These are phyloP conservation scores for Scophthalmus maximus DNA, from an alignment of 2,113 vertebrate genomes.

Conservation along the genomic window DNA sequence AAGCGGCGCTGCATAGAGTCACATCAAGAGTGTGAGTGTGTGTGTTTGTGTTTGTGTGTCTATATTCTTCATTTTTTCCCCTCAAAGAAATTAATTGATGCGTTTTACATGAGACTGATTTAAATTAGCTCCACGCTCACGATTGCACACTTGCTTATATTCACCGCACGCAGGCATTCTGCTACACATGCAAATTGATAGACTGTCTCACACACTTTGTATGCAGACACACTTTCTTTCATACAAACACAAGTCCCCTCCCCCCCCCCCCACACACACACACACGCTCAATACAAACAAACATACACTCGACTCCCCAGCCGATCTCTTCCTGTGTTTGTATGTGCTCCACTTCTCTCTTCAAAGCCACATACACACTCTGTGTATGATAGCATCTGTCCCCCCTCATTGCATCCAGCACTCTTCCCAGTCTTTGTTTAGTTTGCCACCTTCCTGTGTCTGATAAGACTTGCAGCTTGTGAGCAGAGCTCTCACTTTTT, in stretches of 20 bases:
- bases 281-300: constrained; percentile 40
- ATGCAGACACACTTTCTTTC: constrained; percentile 35
- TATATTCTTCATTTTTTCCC: constrained; percentile 18
- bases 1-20: constrained; percentile 41
- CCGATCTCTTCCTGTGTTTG: constrained; percentile 59
- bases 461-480: constrained; percentile 53
- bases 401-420: constrained; percentile 52
- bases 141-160: constrained; percentile 25
- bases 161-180: constrained; percentile 25
- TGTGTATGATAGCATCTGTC: constrained; percentile 62
- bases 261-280: constrained; percentile 6
- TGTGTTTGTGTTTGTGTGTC: constrained; percentile 1
- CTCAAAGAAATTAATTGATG: constrained; percentile 57
- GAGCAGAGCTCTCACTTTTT: constrained; percentile 26
- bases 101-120: constrained; percentile 51
- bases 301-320: constrained; percentile 51
- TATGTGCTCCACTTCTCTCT: constrained; percentile 40
- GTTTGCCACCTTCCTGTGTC: constrained; percentile 57
- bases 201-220: constrained; percentile 33
- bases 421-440: constrained; percentile 62
- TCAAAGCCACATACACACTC: constrained; percentile 50
- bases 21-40: constrained; percentile 25
- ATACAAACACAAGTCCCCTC: constrained; percentile 23
- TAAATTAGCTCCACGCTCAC: constrained; percentile 28
- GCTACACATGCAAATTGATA: constrained; percentile 52